Percentiles rank a stretch among this genome's conserved stretches.
Evolutionary conservation across 2,888 invertebrate species (phyloP).

Genomic region (Xylophagus ater): DNA sequence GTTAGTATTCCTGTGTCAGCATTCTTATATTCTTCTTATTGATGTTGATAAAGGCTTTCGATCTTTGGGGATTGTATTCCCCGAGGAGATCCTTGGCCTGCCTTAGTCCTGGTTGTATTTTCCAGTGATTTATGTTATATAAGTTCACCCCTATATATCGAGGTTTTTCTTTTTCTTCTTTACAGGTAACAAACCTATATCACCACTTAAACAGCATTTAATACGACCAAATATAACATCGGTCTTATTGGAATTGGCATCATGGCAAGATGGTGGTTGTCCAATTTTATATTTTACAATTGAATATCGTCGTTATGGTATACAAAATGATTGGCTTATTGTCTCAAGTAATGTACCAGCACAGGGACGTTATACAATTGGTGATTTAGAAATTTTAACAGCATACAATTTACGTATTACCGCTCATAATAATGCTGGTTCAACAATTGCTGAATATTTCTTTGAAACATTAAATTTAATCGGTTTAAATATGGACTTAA

Average conservation of each 20-base stretch:
- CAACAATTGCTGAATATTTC: constrained; percentile 46
- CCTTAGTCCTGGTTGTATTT: no score
- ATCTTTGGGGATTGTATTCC: no score
- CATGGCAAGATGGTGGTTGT: constrained; percentile 75
- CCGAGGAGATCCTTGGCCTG: no score
- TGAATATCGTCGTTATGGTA: constrained; percentile 31
- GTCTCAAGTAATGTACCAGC: constrained; percentile 44
- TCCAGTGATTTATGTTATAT: no score
- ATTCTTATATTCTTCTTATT: no score
- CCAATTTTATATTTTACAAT: constrained; percentile 56
- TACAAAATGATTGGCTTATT: constrained; percentile 35
- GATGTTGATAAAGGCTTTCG: no score
- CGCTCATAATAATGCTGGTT: constrained; percentile 53
- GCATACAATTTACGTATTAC: constrained; percentile 45
- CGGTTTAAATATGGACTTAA: constrained; percentile 31
- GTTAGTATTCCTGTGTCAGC: no score
- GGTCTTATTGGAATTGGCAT: constrained; percentile 59
- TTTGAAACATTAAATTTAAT: constrained; percentile 47
- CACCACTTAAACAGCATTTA: constrained; percentile 59
- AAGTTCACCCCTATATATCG: no score
- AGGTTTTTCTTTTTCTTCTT: no score
- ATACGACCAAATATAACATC: constrained; percentile 65
- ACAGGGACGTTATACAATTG: constrained; percentile 39
- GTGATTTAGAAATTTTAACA: constrained; percentile 42
- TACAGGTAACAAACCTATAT: constrained; percentile 48